A percentile compares a stretch with the other conserved stretches of the same genome.
phyloP scores from a whole-genome alignment of 1,140 invertebrate species.

The Wasmannia auropunctata region DNA sequence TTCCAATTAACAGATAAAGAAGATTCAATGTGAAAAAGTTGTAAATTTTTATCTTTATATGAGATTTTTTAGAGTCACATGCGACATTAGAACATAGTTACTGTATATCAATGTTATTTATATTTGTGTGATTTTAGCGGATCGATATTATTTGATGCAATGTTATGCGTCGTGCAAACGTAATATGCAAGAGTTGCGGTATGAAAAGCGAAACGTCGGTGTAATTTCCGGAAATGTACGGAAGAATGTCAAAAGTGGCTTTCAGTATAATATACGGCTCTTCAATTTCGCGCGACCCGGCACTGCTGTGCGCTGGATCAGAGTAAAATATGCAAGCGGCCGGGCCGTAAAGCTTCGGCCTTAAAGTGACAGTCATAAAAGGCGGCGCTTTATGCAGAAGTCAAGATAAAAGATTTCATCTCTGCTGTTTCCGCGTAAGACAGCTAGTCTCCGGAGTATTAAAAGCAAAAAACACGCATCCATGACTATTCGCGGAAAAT shows the following conservation, averaged over 20 bases:
- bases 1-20: background rate
- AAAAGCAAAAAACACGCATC: constrained; percentile 63
- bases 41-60: background rate
- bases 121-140: background rate
- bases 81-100: background rate
- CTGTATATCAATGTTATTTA: background rate
- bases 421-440: constrained; percentile 67
- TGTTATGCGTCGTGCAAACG: background rate
- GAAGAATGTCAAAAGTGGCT: constrained; percentile 66
- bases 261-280: constrained; percentile 73
- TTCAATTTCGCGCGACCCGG: constrained; percentile 70
- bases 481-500: constrained; percentile 9
- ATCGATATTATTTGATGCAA: background rate
- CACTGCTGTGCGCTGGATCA: constrained; percentile 61
- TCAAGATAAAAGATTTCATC: constrained; percentile 77
- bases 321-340: constrained; percentile 76
- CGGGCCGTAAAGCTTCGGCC: constrained; percentile 73
- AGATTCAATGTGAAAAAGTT: background rate
- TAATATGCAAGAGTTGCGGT: background rate
- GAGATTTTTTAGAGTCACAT: background rate
- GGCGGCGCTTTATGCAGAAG: constrained; percentile 73
- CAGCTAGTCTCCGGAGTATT: constrained; percentile 64
- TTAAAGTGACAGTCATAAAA: constrained; percentile 80
- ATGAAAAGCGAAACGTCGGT: constrained; percentile 13
- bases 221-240: constrained; percentile 66